Conservation (phyloP, 2,113 vertebrate genomes). For the Cynocephalus volans region DNA sequence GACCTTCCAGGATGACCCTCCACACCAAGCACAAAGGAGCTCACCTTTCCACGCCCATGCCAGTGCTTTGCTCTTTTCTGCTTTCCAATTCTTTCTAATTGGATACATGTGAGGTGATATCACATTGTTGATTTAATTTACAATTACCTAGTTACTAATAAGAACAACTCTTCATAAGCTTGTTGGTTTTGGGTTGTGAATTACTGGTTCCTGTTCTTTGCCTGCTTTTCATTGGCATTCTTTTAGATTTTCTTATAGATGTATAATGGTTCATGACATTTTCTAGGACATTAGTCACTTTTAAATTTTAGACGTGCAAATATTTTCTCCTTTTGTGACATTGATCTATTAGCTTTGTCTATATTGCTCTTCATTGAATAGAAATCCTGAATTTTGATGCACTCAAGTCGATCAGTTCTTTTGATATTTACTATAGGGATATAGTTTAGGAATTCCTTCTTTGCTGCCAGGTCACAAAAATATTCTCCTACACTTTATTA, state of each 20-base stretch:
- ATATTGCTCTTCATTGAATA: not conserved
- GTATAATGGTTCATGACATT: not conserved
- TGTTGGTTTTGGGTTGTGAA: not conserved
- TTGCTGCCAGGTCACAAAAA: not conserved
- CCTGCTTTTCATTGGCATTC: not conserved
- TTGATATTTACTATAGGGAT: not conserved
- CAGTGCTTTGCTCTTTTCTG: not conserved
- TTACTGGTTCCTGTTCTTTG: not conserved
- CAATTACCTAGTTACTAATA: not conserved
- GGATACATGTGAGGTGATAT: not conserved
- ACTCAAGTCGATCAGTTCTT: not conserved
- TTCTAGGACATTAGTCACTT: not conserved
- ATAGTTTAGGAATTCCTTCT: not conserved
- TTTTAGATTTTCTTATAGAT: not conserved
- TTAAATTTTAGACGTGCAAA: not conserved
- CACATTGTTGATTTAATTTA: not conserved
- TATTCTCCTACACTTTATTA: not conserved
- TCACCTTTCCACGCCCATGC: not conserved
- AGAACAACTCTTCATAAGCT: not conserved
- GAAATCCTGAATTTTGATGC: not conserved
- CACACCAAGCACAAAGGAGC: rapidly evolving
- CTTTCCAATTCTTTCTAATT: not conserved
- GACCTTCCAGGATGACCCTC: not conserved
- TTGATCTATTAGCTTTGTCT: not conserved
- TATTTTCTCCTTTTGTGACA: not conserved